Base-by-base conservation (phyloP, 1,140 invertebrate species). In the Melanaphis sacchari region DNA sequence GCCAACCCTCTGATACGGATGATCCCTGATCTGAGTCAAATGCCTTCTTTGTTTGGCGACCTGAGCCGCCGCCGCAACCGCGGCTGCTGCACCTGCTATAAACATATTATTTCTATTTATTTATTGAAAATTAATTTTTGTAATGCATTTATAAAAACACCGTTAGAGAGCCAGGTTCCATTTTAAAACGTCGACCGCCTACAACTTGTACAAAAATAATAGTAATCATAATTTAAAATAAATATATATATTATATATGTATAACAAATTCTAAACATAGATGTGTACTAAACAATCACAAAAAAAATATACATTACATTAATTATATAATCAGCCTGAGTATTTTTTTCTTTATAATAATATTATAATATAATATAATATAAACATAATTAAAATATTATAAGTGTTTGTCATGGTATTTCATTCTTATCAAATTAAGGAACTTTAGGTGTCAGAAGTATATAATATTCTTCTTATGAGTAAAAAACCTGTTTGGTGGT, bases 1-100 rank as follows among this genome's bases (percentile, higher is more conserved):
- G 95, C 97, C 97, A 95, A 97, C 97, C 96, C 98, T 98, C 97
- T 98, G 97, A 96, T 98, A 98, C 96, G 98, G 98, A 97, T 98
- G 98, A 96, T 98, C 98, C 96, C 97, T 96, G 95, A 97, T 97
- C 96, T 97, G 97, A 96, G 97, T 96, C 96, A 97, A 96, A 96
- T 97, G 97, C 95, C 97, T 96, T 95, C 97, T 96, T 95, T 97
- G 96, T 96, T 97, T 97, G 94, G 96, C 96, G 95, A 96, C 97
- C 96, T 97, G 97, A 96, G 97, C 97, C 96, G 96, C 96, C 95
- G 95, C 96, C 94, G 95, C 95, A 95, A 96, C 95, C 95, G 96
- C 95, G 91, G 94, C 93, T 94, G 94, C 85, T 94, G 82, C 93
- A 93, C 88, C 87, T 89, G 90, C 92, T 94, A 90, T 93, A 90